Evolutionary conservation across 2,888 invertebrate species (phyloP), one percentile per base, ranked within the genome.

Genomic region (Drosophila prostipennis): DNA sequence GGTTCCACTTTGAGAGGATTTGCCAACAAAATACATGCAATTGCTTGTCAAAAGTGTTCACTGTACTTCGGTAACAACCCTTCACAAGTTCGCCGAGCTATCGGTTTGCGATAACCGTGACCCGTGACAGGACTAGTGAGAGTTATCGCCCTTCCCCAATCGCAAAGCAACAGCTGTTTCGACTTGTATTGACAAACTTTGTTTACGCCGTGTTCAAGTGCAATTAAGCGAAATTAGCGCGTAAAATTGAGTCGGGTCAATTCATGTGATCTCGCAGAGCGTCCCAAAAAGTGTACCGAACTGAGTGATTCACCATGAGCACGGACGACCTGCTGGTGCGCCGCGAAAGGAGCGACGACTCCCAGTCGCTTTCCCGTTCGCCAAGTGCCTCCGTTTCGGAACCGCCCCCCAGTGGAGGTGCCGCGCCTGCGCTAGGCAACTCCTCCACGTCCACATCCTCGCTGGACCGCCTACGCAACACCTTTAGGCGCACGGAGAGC

Each of bases 401-500:
- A 14, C 55, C 71, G 45, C 63, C 70, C 42, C 49, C 73, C 29
- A 49, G 61, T 13, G 59, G 60, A 48, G 51, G 55, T 56, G 55
- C 57, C 61, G 76, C 58, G 69, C 55, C 77, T 77, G 54, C 74
- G 42, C 59, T 29, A 2, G 2, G 58, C 16, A 48, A 3, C 51
- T 60, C 75, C 58, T 68, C 81, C 16, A 79, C 55, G 57, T 72
- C 80, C 16, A 78, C 54, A 53, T 80, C 80, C 8, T 91, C 92
- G 7, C 68, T 92, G 23, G 89, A 90, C 77, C 90, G 89, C 56
- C 76, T 92, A 46, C 91, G 92, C 19, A 90, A 91, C 70, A 91
- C 91, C 19, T 91, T 92, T 42, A 87, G 91, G 6, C 90, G 91
- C 14, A 90, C 91, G 3, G 92, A 92, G 60, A 91, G 89, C 71